These are phyloP conservation scores for Syngnathus rostellatus DNA, from an alignment of 2,797 vertebrate genomes.

Conservation along the genomic window DNA sequence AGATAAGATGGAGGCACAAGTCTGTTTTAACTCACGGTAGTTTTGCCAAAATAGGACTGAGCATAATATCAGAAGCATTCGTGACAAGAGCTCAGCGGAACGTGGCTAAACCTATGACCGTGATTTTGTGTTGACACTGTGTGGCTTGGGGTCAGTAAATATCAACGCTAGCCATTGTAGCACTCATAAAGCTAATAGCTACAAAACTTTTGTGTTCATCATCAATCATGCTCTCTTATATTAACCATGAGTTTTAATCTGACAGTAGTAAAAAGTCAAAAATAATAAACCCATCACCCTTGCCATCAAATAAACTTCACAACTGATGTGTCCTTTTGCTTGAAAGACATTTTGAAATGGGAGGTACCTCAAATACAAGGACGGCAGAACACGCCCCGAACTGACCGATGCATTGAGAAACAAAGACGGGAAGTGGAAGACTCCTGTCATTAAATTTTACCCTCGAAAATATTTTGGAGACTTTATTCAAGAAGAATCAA, in stretches of 20 bases:
- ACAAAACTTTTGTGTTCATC: background rate
- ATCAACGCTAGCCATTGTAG: background rate
- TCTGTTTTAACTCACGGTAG: background rate
- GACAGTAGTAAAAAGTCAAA: background rate
- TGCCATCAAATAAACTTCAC: background rate
- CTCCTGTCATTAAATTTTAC: constrained; percentile 44
- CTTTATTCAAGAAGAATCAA: constrained; percentile 22
- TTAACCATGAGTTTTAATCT: background rate
- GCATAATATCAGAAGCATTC: background rate
- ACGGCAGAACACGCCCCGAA: constrained; percentile 27
- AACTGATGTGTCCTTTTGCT: background rate
- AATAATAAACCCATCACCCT: background rate
- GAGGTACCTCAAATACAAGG: constrained; percentile 44
- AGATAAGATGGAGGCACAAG: background rate
- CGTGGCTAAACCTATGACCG: background rate
- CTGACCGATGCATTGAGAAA: constrained; percentile 61
- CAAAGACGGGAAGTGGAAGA: constrained; percentile 69
- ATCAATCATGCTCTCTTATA: background rate
- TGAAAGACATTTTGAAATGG: constrained; percentile 21
- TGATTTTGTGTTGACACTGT: background rate
- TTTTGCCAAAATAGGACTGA: background rate
- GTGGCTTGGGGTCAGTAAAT: background rate
- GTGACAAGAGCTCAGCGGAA: background rate
- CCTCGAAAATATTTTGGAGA: constrained; percentile 1
- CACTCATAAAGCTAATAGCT: background rate